phyloP scores from a whole-genome alignment of 2,888 invertebrate genomes.

The Noctua pronuba region DNA sequence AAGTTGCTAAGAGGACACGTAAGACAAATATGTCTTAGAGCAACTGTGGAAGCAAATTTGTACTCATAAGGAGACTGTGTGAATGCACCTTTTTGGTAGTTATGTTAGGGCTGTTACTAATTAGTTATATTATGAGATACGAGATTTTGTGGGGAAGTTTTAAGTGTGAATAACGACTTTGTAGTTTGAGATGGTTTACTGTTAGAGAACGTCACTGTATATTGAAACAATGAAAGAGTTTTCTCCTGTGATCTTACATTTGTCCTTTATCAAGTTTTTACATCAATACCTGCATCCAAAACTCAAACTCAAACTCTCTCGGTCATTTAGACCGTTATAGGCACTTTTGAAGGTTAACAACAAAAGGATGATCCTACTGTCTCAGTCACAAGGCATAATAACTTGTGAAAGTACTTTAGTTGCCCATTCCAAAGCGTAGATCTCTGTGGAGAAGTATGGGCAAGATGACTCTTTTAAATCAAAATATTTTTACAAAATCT shows the following conservation, averaged over 20 bases:
- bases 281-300: neutral
- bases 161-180: conserved; percentile 66
- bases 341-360: no score
- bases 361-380: no score
- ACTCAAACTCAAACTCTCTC: no score
- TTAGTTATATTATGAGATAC: conserved; percentile 78
- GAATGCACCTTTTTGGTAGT: conserved; percentile 85
- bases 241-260: neutral
- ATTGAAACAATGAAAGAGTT: neutral
- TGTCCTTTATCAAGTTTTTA: neutral
- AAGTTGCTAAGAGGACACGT: conserved; percentile 80
- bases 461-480: no score
- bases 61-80: conserved; percentile 86
- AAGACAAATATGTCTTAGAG: conserved; percentile 88
- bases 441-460: no score
- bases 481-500: no score
- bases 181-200: conserved; percentile 37
- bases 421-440: no score
- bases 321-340: no score
- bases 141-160: conserved; percentile 70
- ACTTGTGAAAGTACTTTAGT: no score
- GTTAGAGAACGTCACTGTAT: conserved; percentile 1
- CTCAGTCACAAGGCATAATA: no score
- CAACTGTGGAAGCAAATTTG: conserved; percentile 86
- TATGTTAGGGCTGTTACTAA: conserved; percentile 82